Evolutionary conservation across 2,797 vertebrate species (phyloP).

Genomic region (Carduelis carduelis): DNA sequence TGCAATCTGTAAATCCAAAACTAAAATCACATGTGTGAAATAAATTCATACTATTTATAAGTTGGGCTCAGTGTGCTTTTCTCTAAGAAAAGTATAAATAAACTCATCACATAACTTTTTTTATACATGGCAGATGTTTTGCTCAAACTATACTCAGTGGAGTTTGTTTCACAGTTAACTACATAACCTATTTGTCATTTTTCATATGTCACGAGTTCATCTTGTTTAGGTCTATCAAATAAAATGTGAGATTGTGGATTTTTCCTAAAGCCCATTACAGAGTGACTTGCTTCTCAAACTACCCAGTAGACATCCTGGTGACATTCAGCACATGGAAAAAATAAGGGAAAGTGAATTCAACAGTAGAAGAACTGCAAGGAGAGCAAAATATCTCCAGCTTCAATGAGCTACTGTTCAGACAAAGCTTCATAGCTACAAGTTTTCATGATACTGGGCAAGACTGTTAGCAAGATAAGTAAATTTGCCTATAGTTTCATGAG

Average conservation of each 20-base stretch:
- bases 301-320: not conserved
- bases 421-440: not conserved
- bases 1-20: not conserved
- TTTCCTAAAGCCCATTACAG: not conserved
- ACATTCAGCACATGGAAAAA: not conserved
- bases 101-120: not conserved
- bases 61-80: not conserved
- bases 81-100: not conserved
- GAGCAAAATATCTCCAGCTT: not conserved
- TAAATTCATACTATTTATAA: not conserved
- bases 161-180: not conserved
- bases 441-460: not conserved
- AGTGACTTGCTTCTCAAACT: not conserved
- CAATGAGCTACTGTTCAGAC: not conserved
- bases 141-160: not conserved
- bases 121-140: not conserved
- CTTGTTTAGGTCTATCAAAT: not conserved
- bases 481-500: not conserved
- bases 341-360: not conserved
- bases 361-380: not conserved
- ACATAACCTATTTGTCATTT: conserved; percentile 11
- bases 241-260: not conserved
- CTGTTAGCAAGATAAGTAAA: not conserved
- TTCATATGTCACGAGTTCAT: not conserved
- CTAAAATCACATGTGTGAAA: not conserved